Evolutionary conservation across 2,113 vertebrate genomes (phyloP).

Genomic region (Sitta europaea): DNA sequence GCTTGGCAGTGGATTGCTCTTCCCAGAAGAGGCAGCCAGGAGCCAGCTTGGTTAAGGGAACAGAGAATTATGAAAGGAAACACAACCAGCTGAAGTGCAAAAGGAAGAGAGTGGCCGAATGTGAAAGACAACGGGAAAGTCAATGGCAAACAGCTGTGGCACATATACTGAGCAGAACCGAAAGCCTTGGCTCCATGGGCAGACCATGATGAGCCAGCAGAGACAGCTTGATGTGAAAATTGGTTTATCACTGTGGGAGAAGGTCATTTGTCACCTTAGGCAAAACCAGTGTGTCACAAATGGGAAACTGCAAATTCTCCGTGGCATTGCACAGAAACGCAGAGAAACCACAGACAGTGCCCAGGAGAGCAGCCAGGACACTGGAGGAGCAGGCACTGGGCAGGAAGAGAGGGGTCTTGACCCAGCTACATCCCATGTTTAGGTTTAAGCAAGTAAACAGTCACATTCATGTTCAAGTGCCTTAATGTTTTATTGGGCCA

Average conservation of each 20-base stretch:
- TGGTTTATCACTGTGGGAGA: not conserved
- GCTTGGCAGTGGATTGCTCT: not conserved
- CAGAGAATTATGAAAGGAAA: not conserved
- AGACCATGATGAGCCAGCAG: not conserved
- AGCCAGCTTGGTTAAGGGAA: not conserved
- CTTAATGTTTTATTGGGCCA: conserved; percentile 41
- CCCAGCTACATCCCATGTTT: conserved; percentile 38
- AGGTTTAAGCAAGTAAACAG: conserved; percentile 38
- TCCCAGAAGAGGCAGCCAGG: not conserved
- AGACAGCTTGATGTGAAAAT: not conserved
- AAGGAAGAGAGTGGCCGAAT: not conserved
- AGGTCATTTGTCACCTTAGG: conserved; percentile 25
- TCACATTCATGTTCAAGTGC: conserved; percentile 9
- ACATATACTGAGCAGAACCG: conserved; percentile 13
- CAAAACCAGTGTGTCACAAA: not conserved
- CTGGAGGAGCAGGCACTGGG: not conserved
- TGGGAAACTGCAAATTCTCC: not conserved
- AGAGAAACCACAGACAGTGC: not conserved
- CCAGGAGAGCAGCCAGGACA: not conserved
- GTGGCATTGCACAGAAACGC: fast-evolving
- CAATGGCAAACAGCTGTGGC: conserved; percentile 28
- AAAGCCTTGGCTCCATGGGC: not conserved
- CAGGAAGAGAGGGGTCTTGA: conserved; percentile 32
- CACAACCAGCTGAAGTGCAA: not conserved
- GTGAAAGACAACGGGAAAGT: not conserved